These are phyloP conservation scores for Tetragonula carbonaria DNA, from an alignment of 2,888 invertebrate species.

Conservation along the genomic window DNA sequence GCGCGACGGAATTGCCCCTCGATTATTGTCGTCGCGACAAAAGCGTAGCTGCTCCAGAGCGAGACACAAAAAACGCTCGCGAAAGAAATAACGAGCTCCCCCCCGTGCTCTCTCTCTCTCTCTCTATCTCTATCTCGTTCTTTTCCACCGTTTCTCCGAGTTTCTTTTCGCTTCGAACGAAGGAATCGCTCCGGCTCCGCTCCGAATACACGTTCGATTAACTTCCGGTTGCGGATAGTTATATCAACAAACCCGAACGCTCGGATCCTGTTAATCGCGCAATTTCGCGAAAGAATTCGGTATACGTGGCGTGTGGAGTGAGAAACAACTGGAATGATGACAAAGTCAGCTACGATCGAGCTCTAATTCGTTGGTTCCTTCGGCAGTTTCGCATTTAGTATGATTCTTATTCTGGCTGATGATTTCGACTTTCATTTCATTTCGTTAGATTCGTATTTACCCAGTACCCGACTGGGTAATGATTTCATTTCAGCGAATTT, in stretches of 20 bases:
- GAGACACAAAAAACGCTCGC: constrained; percentile 26
- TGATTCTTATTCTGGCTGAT: too few species aligned
- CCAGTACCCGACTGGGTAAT: too few species aligned
- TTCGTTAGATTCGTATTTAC: too few species aligned
- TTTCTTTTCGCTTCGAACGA: constrained; percentile 34
- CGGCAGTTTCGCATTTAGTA: too few species aligned
- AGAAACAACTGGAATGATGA: too few species aligned
- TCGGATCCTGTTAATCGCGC: constrained; percentile 5
- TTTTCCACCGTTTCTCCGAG: not conserved
- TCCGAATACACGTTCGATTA: constrained; percentile 35
- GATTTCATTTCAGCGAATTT: too few species aligned
- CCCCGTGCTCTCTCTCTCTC: not conserved
- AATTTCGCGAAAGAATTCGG: not conserved
- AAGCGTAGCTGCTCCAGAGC: constrained; percentile 17
- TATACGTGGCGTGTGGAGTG: not conserved
- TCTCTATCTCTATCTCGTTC: not conserved
- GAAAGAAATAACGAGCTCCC: constrained; percentile 53
- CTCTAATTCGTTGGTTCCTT: too few species aligned
- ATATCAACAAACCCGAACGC: constrained; percentile 34
- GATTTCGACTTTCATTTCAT: too few species aligned
- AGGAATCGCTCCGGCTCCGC: constrained; percentile 3
- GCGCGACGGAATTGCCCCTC: constrained; percentile 24
- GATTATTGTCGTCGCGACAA: constrained; percentile 37
- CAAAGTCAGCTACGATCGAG: too few species aligned
- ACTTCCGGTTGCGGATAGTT: constrained; percentile 25